phyloP scores from a whole-genome alignment of 2,113 vertebrate genomes.

The Platichthys flesus region DNA sequence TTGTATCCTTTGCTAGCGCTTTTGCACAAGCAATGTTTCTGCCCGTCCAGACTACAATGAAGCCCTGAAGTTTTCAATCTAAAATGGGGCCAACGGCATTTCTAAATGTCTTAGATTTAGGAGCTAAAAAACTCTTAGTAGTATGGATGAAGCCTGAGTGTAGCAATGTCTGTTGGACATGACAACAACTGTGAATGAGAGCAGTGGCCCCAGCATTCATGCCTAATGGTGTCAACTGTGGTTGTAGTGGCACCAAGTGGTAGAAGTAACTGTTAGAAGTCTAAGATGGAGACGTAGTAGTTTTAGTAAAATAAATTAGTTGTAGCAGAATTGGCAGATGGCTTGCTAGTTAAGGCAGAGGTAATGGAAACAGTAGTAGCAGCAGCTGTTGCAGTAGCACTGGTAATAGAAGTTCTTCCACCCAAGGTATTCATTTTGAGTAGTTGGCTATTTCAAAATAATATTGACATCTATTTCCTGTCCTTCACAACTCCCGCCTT shows the following conservation, averaged over 20 bases:
- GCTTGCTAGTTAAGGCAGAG: not conserved
- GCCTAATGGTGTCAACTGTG: constrained; percentile 1
- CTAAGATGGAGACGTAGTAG: constrained; percentile 4
- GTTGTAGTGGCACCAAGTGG: not conserved
- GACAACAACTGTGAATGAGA: not conserved
- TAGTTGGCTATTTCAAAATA: constrained; percentile 29
- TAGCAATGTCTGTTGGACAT: not conserved
- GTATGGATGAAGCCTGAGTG: not conserved
- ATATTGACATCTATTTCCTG: constrained; percentile 14
- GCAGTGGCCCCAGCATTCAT: not conserved
- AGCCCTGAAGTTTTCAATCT: no score
- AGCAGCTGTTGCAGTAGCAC: constrained; percentile 1
- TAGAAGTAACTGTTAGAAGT: not conserved
- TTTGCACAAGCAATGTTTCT: no score
- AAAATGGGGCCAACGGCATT: not conserved
- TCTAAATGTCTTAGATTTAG: not conserved
- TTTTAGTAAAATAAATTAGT: not conserved
- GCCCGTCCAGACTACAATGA: no score
- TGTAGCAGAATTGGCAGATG: not conserved
- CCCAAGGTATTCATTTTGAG: constrained; percentile 4
- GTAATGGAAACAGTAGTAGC: constrained; percentile 15
- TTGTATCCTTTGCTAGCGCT: no score
- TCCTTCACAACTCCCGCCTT: constrained; percentile 9
- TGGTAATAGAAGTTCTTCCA: constrained; percentile 6
- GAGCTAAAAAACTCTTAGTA: not conserved